These are phyloP conservation scores for Sogatella furcifera DNA, from an alignment of 1,140 invertebrate species.

Conservation along the genomic window DNA sequence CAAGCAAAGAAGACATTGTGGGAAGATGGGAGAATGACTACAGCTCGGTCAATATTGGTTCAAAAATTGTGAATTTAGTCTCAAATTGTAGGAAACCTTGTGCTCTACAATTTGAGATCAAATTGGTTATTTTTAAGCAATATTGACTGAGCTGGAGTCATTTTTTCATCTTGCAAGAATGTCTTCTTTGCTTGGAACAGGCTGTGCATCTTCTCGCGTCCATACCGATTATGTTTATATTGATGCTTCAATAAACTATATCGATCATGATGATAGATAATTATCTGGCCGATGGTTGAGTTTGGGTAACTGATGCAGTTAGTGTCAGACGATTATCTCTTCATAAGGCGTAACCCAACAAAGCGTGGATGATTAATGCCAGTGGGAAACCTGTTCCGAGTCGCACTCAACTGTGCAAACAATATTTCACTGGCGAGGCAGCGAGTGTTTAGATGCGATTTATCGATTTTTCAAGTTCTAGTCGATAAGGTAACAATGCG, in stretches of 20 bases:
- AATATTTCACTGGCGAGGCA: neutral
- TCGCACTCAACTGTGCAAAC: neutral
- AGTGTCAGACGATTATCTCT: neutral
- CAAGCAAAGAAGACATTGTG: no score
- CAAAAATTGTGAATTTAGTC: no score
- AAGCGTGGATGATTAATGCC: slow-evolving; percentile 1
- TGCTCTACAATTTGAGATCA: no score
- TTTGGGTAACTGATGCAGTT: slow-evolving; percentile 1
- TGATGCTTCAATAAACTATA: neutral
- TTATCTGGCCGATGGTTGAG: neutral
- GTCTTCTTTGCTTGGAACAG: no score
- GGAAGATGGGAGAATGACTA: no score
- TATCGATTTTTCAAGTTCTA: neutral
- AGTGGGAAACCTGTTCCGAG: neutral
- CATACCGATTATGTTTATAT: neutral
- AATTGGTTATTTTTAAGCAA: no score
- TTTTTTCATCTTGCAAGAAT: no score
- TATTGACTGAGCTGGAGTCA: no score
- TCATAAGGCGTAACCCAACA: slow-evolving; percentile 2
- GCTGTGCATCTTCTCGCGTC: no score
- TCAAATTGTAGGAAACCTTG: no score
- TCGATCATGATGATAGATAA: neutral
- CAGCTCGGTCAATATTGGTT: no score
- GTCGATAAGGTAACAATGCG: neutral
- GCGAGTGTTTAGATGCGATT: neutral